Conservation (phyloP, 2,797 vertebrate species). For the Leptodactylus fallax region DNA sequence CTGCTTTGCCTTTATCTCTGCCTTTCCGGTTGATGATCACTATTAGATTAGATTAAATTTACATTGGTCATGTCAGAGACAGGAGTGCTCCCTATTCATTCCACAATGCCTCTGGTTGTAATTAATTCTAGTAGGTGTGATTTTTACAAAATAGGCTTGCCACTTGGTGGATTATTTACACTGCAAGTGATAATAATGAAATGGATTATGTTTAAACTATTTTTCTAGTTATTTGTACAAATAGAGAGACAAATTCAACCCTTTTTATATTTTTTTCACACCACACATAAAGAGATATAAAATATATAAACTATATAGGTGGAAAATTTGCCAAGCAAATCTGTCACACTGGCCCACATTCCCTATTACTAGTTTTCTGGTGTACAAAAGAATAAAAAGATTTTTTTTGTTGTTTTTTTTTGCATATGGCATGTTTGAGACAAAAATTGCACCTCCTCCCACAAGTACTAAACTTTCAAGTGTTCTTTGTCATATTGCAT, state of each 20-base stretch:
- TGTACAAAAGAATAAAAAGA: too few relatives aligned
- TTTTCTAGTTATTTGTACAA: too few relatives aligned
- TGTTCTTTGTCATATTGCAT: too few relatives aligned
- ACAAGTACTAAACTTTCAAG: too few relatives aligned
- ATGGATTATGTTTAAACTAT: neutral
- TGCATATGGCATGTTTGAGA: too few relatives aligned
- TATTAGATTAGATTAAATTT: slow-evolving; percentile 55
- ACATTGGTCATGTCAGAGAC: slow-evolving; percentile 42
- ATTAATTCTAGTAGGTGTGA: neutral
- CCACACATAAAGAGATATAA: too few relatives aligned
- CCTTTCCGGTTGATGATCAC: slow-evolving; percentile 48
- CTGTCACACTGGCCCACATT: too few relatives aligned
- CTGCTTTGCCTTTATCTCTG: slow-evolving; percentile 44
- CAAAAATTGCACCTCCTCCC: too few relatives aligned
- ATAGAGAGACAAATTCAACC: too few relatives aligned
- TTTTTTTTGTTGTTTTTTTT: too few relatives aligned
- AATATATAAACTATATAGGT: neutral
- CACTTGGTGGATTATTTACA: neutral
- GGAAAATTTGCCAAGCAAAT: too few relatives aligned
- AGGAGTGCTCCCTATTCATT: slow-evolving; percentile 22
- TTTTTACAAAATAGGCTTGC: neutral
- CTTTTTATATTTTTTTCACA: neutral
- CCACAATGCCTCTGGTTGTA: neutral
- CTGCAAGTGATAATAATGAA: neutral
- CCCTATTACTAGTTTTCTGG: too few relatives aligned